Percentiles rank a stretch among this genome's conserved stretches.
Conservation (phyloP, 1,140 invertebrate genomes). For the Formica selysi region DNA sequence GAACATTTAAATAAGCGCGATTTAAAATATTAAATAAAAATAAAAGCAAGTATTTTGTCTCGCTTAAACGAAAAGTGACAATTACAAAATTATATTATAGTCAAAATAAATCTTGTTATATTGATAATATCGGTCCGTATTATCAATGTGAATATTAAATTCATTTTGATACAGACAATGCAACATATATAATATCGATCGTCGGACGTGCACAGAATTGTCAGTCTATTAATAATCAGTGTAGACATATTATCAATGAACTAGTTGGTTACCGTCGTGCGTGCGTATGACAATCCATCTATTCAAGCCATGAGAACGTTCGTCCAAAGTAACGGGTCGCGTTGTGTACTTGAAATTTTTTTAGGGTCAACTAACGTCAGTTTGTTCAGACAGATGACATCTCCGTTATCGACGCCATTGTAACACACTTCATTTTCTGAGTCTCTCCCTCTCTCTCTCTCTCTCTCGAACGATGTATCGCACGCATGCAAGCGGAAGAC, state of each 20-base stretch:
- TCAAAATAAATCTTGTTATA: background rate
- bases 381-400: constrained; percentile 55
- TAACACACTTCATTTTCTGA: constrained; percentile 58
- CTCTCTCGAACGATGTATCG: constrained; percentile 18
- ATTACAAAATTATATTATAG: background rate
- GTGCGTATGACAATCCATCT: constrained; percentile 49
- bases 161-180: constrained; percentile 20
- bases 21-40: constrained; percentile 18
- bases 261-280: constrained; percentile 9
- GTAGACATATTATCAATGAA: constrained; percentile 55
- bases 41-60: background rate
- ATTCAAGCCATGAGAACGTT: constrained; percentile 53
- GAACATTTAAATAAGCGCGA: background rate
- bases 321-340: constrained; percentile 47
- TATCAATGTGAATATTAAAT: constrained; percentile 10
- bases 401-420: constrained; percentile 57
- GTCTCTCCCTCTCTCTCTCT: background rate
- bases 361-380: constrained; percentile 58
- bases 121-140: constrained; percentile 7
- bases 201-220: background rate
- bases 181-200: constrained; percentile 19
- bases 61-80: background rate
- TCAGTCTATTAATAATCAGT: constrained; percentile 8
- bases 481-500: constrained; percentile 59
- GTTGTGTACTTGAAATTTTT: constrained; percentile 59